These are phyloP conservation scores for Centropristis striata DNA, from an alignment of 2,113 vertebrate species.

Conservation along the genomic window DNA sequence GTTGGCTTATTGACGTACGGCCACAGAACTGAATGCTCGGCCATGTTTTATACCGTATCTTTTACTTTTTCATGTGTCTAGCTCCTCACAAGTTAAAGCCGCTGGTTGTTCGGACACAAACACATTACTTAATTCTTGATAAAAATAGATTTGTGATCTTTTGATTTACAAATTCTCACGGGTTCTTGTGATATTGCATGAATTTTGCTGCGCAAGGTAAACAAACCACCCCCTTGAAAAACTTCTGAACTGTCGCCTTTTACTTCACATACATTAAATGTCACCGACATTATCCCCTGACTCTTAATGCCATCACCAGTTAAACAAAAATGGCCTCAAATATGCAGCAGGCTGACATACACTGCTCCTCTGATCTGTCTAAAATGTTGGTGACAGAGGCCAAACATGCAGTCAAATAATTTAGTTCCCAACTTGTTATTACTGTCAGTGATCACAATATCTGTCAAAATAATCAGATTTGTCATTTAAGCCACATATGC, in stretches of 20 bases:
- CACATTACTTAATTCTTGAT: too few species aligned
- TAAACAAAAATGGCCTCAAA: background rate
- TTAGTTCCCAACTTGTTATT: background rate
- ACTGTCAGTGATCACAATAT: conserved; percentile 30
- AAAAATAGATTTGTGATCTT: too few species aligned
- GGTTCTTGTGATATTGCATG: too few species aligned
- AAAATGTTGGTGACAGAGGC: background rate
- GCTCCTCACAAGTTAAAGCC: too few species aligned
- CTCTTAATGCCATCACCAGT: background rate
- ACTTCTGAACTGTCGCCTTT: background rate
- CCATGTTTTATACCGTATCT: too few species aligned
- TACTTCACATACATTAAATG: background rate
- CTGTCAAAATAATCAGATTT: conserved; percentile 37
- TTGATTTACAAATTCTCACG: too few species aligned
- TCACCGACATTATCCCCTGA: background rate
- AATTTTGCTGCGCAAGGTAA: too few species aligned
- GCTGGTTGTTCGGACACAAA: too few species aligned
- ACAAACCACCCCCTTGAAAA: too few species aligned
- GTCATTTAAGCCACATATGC: conserved; percentile 30
- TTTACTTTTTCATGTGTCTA: too few species aligned
- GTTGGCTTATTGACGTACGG: too few species aligned
- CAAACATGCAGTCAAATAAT: conserved; percentile 7
- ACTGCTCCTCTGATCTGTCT: background rate
- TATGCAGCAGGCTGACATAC: background rate
- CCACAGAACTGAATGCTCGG: too few species aligned